phyloP scores from a whole-genome alignment of 2,888 invertebrate species.

The Coleophora deauratella region DNA sequence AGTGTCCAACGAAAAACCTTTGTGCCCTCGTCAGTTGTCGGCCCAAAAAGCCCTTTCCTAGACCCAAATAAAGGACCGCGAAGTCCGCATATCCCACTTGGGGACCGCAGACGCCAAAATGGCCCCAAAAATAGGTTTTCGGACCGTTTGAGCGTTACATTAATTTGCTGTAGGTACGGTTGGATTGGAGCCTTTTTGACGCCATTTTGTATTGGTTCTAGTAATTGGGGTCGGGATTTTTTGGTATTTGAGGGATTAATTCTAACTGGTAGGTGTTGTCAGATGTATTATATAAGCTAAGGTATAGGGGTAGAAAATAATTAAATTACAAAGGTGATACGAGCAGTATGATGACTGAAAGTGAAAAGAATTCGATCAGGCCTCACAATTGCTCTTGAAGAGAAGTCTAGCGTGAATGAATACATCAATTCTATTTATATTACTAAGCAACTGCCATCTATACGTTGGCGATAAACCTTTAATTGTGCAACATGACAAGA shows the following conservation, averaged over 20 bases:
- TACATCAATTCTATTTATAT: too few species aligned
- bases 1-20: background rate
- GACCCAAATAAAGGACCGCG: background rate
- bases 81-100: slow-evolving; percentile 4
- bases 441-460: too few species aligned
- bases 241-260: background rate
- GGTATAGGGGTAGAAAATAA: too few species aligned
- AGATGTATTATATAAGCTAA: too few species aligned
- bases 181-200: slow-evolving; percentile 3
- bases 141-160: slow-evolving; percentile 37
- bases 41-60: background rate
- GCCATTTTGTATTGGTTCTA: background rate
- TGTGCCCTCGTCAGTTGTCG: slow-evolving; percentile 46
- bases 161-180: slow-evolving; percentile 39
- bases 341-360: too few species aligned
- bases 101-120: slow-evolving; percentile 31
- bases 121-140: slow-evolving; percentile 47
- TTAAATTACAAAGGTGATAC: too few species aligned
- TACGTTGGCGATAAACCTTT: too few species aligned
- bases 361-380: too few species aligned
- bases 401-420: too few species aligned
- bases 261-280: background rate
- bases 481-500: too few species aligned
- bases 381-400: too few species aligned
- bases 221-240: slow-evolving; percentile 3